A percentile compares a stretch with the other conserved stretches of the same genome.
Conservation (phyloP, 2,113 vertebrate genomes). For the Hippocampus barbouri region DNA sequence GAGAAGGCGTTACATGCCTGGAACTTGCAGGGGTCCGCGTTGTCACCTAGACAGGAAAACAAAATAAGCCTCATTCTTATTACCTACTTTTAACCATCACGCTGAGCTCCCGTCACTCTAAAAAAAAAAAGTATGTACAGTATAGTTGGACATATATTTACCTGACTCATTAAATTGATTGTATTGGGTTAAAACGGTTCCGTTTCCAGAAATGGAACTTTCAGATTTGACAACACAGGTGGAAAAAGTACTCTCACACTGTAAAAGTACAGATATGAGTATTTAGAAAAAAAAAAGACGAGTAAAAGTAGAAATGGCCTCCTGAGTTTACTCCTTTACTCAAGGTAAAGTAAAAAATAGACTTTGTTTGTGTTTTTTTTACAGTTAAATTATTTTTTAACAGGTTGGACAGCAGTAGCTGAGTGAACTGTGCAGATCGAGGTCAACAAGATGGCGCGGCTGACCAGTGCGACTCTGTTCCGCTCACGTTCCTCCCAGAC, state of each 20-base stretch:
- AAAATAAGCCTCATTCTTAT: not conserved
- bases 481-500: slow-evolving; percentile 49
- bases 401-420: not conserved
- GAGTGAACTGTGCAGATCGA: slow-evolving; percentile 25
- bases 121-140: not conserved
- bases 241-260: too few relatives aligned
- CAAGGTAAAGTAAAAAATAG: too few relatives aligned
- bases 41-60: slow-evolving; percentile 74
- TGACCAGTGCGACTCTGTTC: slow-evolving; percentile 20
- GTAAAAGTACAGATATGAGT: too few relatives aligned
- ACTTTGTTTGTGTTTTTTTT: too few relatives aligned
- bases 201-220: too few relatives aligned
- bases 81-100: not conserved
- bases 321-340: too few relatives aligned
- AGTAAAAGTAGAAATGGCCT: too few relatives aligned
- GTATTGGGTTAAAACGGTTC: too few relatives aligned
- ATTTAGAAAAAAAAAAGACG: too few relatives aligned
- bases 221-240: too few relatives aligned
- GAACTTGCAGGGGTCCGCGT: slow-evolving; percentile 93
- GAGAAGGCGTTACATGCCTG: slow-evolving; percentile 94
- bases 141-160: too few relatives aligned
- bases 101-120: not conserved
- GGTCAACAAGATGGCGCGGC: slow-evolving; percentile 11
- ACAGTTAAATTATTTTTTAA: not conserved
- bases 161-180: too few relatives aligned